phyloP scores from a whole-genome alignment of 1,140 invertebrate species.

The Vollenhovia emeryi region DNA sequence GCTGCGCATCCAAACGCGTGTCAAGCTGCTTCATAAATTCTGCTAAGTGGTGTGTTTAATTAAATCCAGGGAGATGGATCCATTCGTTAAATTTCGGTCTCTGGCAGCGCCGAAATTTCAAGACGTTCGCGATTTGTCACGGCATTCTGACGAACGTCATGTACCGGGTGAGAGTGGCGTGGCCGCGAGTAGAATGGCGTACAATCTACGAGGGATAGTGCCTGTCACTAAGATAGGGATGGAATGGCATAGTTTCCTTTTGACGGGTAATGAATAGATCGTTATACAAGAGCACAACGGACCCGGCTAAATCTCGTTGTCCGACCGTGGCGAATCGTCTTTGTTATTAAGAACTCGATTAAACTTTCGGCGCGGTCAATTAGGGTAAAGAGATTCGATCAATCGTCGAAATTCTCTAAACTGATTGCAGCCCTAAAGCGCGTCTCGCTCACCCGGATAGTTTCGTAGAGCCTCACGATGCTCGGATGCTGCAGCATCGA shows the following conservation, averaged over 20 bases:
- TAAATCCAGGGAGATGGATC: constrained; percentile 69
- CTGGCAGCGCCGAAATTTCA: constrained; percentile 47
- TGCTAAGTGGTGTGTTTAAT: constrained; percentile 69
- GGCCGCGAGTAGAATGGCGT: constrained; percentile 20
- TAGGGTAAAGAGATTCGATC: constrained; percentile 42
- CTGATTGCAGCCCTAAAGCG: constrained; percentile 7
- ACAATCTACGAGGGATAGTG: constrained; percentile 15
- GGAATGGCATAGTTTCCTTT: constrained; percentile 27
- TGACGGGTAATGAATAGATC: constrained; percentile 32
- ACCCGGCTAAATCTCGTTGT: neutral
- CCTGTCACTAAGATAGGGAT: constrained; percentile 16
- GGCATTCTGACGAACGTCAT: constrained; percentile 50
- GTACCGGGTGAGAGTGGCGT: constrained; percentile 40
- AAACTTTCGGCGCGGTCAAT: constrained; percentile 47
- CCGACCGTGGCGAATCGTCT: constrained; percentile 21
- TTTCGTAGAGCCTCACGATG: constrained; percentile 89
- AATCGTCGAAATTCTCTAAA: constrained; percentile 44
- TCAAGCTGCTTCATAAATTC: constrained; percentile 66
- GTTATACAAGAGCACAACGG: constrained; percentile 18
- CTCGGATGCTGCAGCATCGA: constrained; percentile 89
- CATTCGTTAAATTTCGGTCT: constrained; percentile 56
- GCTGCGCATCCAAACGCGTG: constrained; percentile 17
- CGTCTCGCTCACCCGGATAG: constrained; percentile 87
- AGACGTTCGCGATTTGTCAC: constrained; percentile 65
- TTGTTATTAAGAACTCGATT: constrained; percentile 49